Evolutionary conservation across 2,888 invertebrate species (phyloP).

Genomic region (Leptopilina syphax): DNA sequence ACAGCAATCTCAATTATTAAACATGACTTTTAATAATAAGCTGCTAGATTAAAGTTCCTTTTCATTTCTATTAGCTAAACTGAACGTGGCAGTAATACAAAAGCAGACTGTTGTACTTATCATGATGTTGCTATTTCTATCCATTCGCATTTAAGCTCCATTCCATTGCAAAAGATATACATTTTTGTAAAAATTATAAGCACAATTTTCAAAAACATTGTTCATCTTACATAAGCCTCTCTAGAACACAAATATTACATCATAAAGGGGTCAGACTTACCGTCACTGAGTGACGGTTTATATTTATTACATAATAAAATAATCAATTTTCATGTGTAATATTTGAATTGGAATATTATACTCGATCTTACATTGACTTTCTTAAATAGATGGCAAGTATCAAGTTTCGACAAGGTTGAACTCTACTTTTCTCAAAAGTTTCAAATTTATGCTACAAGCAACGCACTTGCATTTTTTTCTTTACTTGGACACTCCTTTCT

Average conservation of each 20-base stretch:
- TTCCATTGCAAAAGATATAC: neutral
- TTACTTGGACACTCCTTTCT: slow-evolving; percentile 15
- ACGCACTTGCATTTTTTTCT: slow-evolving; percentile 3
- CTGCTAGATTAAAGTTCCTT: neutral
- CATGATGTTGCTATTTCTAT: neutral
- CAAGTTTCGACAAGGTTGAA: neutral
- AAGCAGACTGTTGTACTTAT: slow-evolving; percentile 2
- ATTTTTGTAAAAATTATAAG: neutral
- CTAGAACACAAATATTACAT: neutral
- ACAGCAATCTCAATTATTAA: neutral
- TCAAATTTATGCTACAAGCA: slow-evolving; percentile 1
- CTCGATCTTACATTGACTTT: neutral
- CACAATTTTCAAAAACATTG: neutral
- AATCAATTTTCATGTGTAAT: neutral
- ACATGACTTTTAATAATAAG: neutral
- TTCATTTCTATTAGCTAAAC: neutral
- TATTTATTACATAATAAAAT: neutral
- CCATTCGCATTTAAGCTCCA: neutral
- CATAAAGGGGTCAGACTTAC: too few species aligned
- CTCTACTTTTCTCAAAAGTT: neutral
- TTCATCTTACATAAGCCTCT: neutral
- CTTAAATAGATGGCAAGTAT: neutral
- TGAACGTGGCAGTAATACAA: slow-evolving; percentile 1
- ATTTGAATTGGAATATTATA: neutral
- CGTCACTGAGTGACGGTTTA: too few species aligned